phyloP scores from a whole-genome alignment of 1,140 invertebrate species.

The Gryon sp. region DNA sequence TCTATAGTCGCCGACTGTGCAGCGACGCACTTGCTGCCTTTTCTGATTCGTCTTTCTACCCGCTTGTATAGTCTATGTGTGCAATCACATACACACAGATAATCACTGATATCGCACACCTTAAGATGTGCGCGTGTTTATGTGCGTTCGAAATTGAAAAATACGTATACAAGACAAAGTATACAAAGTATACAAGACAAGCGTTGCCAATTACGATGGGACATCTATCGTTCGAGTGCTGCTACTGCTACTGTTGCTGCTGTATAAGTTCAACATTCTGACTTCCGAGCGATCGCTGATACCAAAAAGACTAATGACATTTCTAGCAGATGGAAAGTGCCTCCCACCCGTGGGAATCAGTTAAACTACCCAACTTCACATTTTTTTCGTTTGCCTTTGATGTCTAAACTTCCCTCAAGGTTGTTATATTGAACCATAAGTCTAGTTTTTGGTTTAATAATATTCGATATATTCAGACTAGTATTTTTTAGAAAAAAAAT shows the following conservation, averaged over 20 bases:
- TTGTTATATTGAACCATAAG: no score
- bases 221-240: slow-evolving; percentile 56
- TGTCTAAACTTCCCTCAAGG: no score
- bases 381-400: background rate
- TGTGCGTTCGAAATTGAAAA: slow-evolving; percentile 58
- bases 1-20: slow-evolving; percentile 68
- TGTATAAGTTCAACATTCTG: slow-evolving; percentile 37
- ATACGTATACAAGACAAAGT: slow-evolving; percentile 56
- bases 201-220: slow-evolving; percentile 63
- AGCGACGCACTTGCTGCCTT: slow-evolving; percentile 64
- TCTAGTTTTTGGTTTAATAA: no score
- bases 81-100: background rate
- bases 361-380: background rate
- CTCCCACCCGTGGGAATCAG: slow-evolving; percentile 55
- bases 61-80: slow-evolving; percentile 9
- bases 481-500: no score
- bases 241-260: no score
- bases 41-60: slow-evolving; percentile 30
- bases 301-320: slow-evolving; percentile 53
- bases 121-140: slow-evolving; percentile 25
- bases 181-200: slow-evolving; percentile 54
- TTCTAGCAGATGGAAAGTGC: slow-evolving; percentile 52
- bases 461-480: no score
- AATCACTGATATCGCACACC: no score
- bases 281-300: slow-evolving; percentile 62